These are phyloP conservation scores for Sebastiscus albofasciatus DNA, from an alignment of 2,797 vertebrate species.

Conservation along the genomic window DNA sequence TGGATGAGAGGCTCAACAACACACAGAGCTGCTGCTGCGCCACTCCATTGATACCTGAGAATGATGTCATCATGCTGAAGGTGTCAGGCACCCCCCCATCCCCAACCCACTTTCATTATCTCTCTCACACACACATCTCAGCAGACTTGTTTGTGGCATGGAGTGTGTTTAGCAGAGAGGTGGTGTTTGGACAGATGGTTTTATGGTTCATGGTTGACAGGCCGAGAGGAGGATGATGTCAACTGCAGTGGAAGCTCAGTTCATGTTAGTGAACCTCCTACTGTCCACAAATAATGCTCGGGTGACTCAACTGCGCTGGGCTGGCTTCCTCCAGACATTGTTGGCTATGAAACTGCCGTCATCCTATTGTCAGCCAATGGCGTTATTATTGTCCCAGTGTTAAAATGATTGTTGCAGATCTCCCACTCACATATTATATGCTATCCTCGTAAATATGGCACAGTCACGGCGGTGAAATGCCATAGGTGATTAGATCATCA, in stretches of 20 bases:
- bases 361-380: neutral
- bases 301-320: constrained; percentile 7
- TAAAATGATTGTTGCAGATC: neutral
- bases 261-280: constrained; percentile 11
- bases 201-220: constrained; percentile 51
- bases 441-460: neutral
- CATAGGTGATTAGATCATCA: neutral
- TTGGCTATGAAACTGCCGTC: neutral
- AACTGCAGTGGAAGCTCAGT: constrained; percentile 44
- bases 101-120: constrained; percentile 46
- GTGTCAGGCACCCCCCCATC: constrained; percentile 61
- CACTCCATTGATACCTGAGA: constrained; percentile 79
- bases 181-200: constrained; percentile 62
- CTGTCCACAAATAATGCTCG: constrained; percentile 28
- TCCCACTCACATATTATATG: neutral
- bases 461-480: neutral
- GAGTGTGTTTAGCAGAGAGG: constrained; percentile 37
- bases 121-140: constrained; percentile 8
- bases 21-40: constrained; percentile 78
- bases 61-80: constrained; percentile 84
- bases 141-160: constrained; percentile 34
- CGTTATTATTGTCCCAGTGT: neutral
- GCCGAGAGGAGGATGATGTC: constrained; percentile 48
- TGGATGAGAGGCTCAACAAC: constrained; percentile 69
- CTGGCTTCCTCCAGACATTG: neutral